These are phyloP conservation scores for Neomorphus geoffroyi DNA, from an alignment of 2,797 vertebrate genomes.

Conservation along the genomic window DNA sequence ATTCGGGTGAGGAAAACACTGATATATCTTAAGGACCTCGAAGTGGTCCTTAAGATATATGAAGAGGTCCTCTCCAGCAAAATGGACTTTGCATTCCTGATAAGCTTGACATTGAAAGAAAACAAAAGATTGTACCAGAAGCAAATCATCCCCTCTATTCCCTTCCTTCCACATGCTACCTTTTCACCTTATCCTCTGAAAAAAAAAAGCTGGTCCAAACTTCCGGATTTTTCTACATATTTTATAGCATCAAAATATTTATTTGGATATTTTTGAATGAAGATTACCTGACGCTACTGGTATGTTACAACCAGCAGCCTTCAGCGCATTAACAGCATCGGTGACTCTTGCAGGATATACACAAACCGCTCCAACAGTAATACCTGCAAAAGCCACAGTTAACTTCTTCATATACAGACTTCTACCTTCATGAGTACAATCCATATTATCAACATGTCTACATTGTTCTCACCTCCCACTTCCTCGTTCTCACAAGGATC, in stretches of 20 bases:
- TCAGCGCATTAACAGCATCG: constrained; percentile 85
- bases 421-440: neutral
- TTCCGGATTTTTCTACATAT: neutral
- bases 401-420: neutral
- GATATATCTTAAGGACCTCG: neutral
- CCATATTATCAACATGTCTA: rapidly evolving
- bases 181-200: neutral
- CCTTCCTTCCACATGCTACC: neutral
- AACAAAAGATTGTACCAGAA: neutral
- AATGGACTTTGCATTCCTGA: neutral
- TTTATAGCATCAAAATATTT: neutral
- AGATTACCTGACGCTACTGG: constrained; percentile 91
- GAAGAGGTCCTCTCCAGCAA: neutral
- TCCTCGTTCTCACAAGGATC: neutral
- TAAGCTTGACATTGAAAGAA: neutral
- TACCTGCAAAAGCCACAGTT: constrained; percentile 74
- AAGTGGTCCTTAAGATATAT: too few species aligned
- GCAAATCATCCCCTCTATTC: neutral
- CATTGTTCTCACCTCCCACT: neutral
- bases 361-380: constrained; percentile 89
- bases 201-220: neutral
- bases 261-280: neutral
- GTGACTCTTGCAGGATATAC: constrained; percentile 90
- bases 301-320: constrained; percentile 82
- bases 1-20: neutral